Percentiles rank a stretch among this genome's conserved stretches.
Conservation (phyloP, 2,113 vertebrate genomes). For the Peromyscus maniculatus region DNA sequence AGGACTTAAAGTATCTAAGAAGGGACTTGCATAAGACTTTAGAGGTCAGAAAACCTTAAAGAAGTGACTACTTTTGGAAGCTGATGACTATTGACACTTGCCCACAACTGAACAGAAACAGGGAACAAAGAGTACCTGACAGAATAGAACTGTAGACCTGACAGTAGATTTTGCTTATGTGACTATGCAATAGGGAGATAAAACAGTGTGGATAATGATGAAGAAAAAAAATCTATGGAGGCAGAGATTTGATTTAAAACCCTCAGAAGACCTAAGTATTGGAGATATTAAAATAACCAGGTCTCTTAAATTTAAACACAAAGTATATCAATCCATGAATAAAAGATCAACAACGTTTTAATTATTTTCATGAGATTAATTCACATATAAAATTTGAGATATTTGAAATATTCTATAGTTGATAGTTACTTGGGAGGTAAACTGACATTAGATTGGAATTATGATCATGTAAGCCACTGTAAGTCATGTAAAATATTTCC, state of each 20-base stretch:
- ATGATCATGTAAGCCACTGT: neutral
- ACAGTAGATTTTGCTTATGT: neutral
- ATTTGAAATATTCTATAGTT: neutral
- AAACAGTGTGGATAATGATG: accelerated
- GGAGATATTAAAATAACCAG: neutral
- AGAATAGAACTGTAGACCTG: neutral
- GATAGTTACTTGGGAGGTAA: neutral
- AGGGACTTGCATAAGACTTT: neutral
- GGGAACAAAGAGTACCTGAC: neutral
- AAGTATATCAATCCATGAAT: neutral
- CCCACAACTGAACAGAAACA: neutral
- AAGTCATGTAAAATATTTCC: neutral
- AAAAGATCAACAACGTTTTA: neutral
- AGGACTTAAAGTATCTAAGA: neutral
- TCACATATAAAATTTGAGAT: neutral
- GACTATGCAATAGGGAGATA: neutral
- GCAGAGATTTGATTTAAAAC: neutral
- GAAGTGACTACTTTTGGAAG: neutral
- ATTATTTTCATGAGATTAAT: neutral
- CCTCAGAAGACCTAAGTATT: neutral
- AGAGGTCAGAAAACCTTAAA: neutral
- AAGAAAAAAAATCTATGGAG: neutral
- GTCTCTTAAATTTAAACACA: neutral
- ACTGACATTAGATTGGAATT: accelerated
- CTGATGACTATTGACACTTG: neutral